phyloP scores from a whole-genome alignment of 2,888 invertebrate genomes.

The Aethes cnicana region DNA sequence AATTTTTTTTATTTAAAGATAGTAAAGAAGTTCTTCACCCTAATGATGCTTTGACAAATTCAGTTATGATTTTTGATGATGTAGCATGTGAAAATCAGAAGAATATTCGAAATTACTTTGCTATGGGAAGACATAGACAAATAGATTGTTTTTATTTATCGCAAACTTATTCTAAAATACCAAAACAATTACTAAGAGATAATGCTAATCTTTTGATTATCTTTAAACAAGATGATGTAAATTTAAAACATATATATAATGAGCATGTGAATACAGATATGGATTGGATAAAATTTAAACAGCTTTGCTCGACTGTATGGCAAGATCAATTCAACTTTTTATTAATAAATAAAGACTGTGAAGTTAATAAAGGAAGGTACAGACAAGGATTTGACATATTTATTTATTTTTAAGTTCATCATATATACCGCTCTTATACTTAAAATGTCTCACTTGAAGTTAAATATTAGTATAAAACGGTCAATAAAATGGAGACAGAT shows the following conservation, averaged over 20 bases:
- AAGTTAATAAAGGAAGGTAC: background rate
- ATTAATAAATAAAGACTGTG: background rate
- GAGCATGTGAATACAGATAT: no score
- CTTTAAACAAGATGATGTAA: background rate
- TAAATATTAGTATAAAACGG: background rate
- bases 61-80: constrained; percentile 21
- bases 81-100: constrained; percentile 23
- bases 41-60: constrained; percentile 6
- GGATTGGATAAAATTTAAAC: background rate
- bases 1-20: constrained; percentile 24
- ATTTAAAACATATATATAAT: no score
- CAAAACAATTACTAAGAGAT: background rate
- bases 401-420: background rate
- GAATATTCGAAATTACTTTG: constrained; percentile 22
- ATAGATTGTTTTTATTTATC: constrained; percentile 24
- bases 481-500: background rate
- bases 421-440: background rate
- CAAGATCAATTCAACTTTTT: background rate
- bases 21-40: constrained; percentile 9
- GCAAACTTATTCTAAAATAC: background rate
- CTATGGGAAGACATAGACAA: constrained; percentile 20
- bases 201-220: background rate
- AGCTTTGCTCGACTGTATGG: background rate
- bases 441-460: background rate
- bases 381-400: background rate